A percentile compares a stretch with the other conserved stretches of the same genome.
Conservation (phyloP, 1,140 invertebrate genomes). For the Eriosoma lanigerum region DNA sequence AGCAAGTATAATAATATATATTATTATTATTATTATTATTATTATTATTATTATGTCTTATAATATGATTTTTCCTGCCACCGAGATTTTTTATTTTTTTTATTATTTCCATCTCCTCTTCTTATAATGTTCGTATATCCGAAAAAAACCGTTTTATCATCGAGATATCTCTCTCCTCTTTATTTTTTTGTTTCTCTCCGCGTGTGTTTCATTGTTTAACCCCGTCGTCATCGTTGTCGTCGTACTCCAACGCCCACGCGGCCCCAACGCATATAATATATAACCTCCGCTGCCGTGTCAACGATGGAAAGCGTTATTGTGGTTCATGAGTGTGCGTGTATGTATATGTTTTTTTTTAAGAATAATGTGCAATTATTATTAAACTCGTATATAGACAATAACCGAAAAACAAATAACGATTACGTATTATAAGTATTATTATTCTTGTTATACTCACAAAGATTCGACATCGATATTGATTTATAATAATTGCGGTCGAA, state of each 20-base stretch:
- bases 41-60: neutral
- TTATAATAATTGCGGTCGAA: too few species aligned
- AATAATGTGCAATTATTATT: too few species aligned
- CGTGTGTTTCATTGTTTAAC: slow-evolving; percentile 43
- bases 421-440: neutral
- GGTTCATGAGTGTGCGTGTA: neutral
- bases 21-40: neutral
- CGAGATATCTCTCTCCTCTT: neutral
- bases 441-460: too few species aligned
- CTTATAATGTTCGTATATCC: too few species aligned
- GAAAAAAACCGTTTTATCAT: neutral
- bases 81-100: slow-evolving; percentile 15
- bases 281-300: slow-evolving; percentile 14
- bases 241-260: slow-evolving; percentile 38
- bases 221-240: slow-evolving; percentile 29
- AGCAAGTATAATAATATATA: neutral
- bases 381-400: too few species aligned
- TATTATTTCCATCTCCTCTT: slow-evolving; percentile 18
- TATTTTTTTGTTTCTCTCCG: neutral
- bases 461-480: too few species aligned
- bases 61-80: slow-evolving; percentile 44
- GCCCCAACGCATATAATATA: neutral
- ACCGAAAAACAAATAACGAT: neutral
- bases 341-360: too few species aligned
- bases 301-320: neutral